phyloP scores from a whole-genome alignment of 2,888 invertebrate species.

The Noctua comes region DNA sequence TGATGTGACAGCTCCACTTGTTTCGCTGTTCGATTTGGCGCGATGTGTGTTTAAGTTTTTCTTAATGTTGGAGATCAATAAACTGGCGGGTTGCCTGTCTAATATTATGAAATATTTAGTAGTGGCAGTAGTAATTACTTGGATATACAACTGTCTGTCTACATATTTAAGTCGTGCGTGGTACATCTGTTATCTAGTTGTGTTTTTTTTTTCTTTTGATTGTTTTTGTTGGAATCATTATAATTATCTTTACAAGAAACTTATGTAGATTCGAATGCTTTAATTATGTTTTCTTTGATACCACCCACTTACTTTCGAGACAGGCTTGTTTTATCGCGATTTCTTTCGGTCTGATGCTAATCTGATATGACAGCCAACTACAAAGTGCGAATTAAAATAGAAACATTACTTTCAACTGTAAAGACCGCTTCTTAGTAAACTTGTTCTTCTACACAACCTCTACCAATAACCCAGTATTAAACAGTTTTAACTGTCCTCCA shows the following conservation, averaged over 20 bases:
- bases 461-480: background rate
- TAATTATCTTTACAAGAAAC: conserved; percentile 51
- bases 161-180: conserved; percentile 39
- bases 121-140: conserved; percentile 53
- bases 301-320: conserved; percentile 22
- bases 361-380: conserved; percentile 7
- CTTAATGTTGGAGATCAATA: conserved; percentile 53
- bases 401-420: background rate
- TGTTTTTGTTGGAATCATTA: conserved; percentile 37
- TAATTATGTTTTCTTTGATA: conserved; percentile 38
- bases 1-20: conserved; percentile 66
- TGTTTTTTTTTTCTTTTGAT: conserved; percentile 30
- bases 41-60: conserved; percentile 57
- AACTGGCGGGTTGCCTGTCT: conserved; percentile 39
- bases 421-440: background rate
- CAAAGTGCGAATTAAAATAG: conserved; percentile 5
- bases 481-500: background rate
- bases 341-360: conserved; percentile 26
- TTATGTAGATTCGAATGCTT: conserved; percentile 30
- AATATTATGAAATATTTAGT: conserved; percentile 40
- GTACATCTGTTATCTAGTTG: conserved; percentile 39
- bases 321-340: conserved; percentile 12
- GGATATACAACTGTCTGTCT: conserved; percentile 57
- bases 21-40: conserved; percentile 51
- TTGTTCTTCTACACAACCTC: background rate